phyloP scores from a whole-genome alignment of 2,113 vertebrate species.

The Chionomys nivalis region DNA sequence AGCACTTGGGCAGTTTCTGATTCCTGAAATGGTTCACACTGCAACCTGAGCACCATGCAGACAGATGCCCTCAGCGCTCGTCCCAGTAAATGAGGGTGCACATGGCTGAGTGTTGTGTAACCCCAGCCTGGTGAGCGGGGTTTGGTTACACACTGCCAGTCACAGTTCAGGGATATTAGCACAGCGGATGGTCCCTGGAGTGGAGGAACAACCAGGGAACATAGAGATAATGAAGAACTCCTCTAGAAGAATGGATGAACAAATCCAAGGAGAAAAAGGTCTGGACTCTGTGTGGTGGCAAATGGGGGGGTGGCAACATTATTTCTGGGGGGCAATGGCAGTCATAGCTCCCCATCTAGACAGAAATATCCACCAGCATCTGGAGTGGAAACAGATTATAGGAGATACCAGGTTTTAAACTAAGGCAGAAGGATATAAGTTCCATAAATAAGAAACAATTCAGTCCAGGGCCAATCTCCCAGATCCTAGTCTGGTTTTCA shows the following conservation, averaged over 20 bases:
- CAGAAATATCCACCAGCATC: neutral
- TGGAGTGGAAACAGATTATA: neutral
- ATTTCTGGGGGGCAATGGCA: neutral
- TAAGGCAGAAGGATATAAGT: neutral
- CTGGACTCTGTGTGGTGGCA: neutral
- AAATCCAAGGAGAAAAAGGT: neutral
- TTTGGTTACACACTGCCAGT: neutral
- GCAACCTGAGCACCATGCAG: neutral
- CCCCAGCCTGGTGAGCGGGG: neutral
- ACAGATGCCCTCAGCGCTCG: neutral
- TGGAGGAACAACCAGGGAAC: neutral
- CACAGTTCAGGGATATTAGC: conserved; percentile 24
- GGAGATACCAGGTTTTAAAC: neutral
- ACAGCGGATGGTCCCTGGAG: neutral
- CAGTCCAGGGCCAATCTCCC: neutral
- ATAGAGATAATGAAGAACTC: neutral
- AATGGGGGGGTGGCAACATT: neutral
- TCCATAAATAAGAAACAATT: neutral
- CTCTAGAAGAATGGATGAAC: neutral
- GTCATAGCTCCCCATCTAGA: neutral
- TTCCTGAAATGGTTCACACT: conserved; percentile 10
- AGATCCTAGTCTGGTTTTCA: neutral
- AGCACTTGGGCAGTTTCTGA: conserved; percentile 39
- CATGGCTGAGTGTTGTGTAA: neutral
- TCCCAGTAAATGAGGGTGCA: neutral